These are phyloP conservation scores for Tyrannus savana DNA, from an alignment of 2,113 vertebrate genomes.

Conservation along the genomic window DNA sequence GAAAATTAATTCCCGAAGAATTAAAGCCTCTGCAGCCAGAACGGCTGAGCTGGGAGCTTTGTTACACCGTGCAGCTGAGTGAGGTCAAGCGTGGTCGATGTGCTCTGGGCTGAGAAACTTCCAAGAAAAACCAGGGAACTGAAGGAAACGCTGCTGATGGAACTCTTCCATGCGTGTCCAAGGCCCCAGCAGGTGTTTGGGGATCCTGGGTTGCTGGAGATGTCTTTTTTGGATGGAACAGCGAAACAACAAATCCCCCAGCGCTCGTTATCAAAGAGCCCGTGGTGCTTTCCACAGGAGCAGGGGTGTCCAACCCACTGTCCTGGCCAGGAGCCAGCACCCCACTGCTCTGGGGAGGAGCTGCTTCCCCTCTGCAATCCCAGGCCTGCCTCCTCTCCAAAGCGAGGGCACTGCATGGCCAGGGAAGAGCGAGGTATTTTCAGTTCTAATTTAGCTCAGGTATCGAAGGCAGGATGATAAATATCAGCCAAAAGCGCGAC, in stretches of 20 bases:
- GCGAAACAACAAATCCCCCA: slow-evolving; percentile 66
- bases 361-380: not conserved
- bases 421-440: fast-evolving
- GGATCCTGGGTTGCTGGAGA: slow-evolving; percentile 32
- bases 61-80: slow-evolving; percentile 36
- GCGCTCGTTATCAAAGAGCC: slow-evolving; percentile 66
- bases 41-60: slow-evolving; percentile 9
- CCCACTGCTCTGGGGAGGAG: not conserved
- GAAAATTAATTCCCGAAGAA: slow-evolving; percentile 47
- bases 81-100: slow-evolving; percentile 53
- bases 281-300: slow-evolving; percentile 49
- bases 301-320: slow-evolving; percentile 53
- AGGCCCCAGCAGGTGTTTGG: slow-evolving; percentile 60
- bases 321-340: slow-evolving; percentile 49
- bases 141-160: slow-evolving; percentile 57
- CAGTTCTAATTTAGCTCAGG: not conserved
- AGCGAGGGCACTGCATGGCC: not conserved
- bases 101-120: slow-evolving; percentile 33
- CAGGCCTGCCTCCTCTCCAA: not conserved
- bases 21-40: slow-evolving; percentile 19
- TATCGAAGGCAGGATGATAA: not conserved
- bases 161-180: slow-evolving; percentile 50
- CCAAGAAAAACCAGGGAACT: slow-evolving; percentile 48
- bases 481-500: not conserved
- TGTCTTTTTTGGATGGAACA: slow-evolving; percentile 64